phyloP scores from a whole-genome alignment of 2,888 invertebrate genomes.

The Drosophila dives region DNA sequence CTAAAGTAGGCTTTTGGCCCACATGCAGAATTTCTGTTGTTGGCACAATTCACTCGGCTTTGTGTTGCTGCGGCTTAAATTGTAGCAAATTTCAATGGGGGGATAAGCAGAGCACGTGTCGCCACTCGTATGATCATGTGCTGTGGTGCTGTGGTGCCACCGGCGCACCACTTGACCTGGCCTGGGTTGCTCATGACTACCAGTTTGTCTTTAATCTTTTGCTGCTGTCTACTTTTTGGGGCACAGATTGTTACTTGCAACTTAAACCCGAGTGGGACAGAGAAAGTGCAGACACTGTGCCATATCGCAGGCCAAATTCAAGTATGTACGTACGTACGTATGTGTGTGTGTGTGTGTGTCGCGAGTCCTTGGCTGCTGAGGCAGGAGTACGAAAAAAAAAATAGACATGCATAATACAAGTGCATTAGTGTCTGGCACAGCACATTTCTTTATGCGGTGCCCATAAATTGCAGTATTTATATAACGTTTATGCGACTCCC shows the following conservation, averaged over 20 bases:
- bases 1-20: conserved; percentile 9
- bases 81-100: conserved; percentile 10
- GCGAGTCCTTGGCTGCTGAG: conserved; percentile 23
- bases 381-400: conserved; percentile 12
- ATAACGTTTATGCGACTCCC: conserved; percentile 62
- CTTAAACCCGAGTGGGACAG: conserved; percentile 14
- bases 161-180: conserved; percentile 2
- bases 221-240: conserved; percentile 45
- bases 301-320: conserved; percentile 22
- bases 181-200: conserved; percentile 22
- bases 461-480: conserved; percentile 79
- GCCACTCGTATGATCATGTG: conserved; percentile 11
- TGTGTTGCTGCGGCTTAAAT: conserved; percentile 19
- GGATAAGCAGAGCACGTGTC: conserved; percentile 23
- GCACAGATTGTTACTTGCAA: conserved; percentile 21
- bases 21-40: conserved; percentile 3
- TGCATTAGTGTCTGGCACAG: conserved; percentile 75
- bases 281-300: conserved; percentile 35
- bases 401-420: conserved; percentile 74
- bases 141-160: neutral
- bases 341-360: conserved; percentile 13
- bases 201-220: conserved; percentile 41
- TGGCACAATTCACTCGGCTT: neutral
- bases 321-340: neutral
- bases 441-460: conserved; percentile 70